Evolutionary conservation across 1,140 invertebrate species (phyloP).

Genomic region (Argopecten irradians): DNA sequence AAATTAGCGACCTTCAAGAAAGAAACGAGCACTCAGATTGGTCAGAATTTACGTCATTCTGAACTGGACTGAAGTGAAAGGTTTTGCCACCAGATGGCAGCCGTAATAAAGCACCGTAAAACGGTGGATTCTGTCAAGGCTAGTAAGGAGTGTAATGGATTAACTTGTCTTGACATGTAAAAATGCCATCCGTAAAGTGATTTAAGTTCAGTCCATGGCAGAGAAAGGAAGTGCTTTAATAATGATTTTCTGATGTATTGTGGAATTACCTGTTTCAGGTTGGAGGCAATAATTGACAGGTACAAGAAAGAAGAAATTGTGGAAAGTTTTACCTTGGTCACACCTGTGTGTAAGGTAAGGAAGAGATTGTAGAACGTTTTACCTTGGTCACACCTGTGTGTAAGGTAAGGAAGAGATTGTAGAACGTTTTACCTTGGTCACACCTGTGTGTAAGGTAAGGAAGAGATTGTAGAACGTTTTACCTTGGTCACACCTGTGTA

Average conservation of each 20-base stretch:
- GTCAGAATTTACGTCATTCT: not conserved
- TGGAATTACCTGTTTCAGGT: constrained; percentile 78
- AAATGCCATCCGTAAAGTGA: not conserved
- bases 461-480: too few species aligned
- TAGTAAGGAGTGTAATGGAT: not conserved
- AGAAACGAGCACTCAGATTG: too few species aligned
- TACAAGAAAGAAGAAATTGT: constrained; percentile 98
- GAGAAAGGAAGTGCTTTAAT: too few species aligned
- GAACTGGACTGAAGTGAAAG: not conserved
- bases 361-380: not conserved
- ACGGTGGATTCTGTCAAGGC: too few species aligned
- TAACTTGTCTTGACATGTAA: not conserved
- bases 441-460: too few species aligned
- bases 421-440: too few species aligned
- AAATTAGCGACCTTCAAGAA: too few species aligned
- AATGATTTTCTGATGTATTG: too few species aligned
- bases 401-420: not conserved
- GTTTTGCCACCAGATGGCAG: too few species aligned
- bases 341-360: constrained; percentile 84
- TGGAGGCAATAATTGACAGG: constrained; percentile 95
- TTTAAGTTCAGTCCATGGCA: not conserved
- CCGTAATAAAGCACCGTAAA: not conserved
- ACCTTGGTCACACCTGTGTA: too few species aligned
- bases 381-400: not conserved
- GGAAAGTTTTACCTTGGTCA: constrained; percentile 90